Base-by-base conservation (phyloP, 2,888 invertebrate genomes). In the Physocephala rufipes region DNA sequence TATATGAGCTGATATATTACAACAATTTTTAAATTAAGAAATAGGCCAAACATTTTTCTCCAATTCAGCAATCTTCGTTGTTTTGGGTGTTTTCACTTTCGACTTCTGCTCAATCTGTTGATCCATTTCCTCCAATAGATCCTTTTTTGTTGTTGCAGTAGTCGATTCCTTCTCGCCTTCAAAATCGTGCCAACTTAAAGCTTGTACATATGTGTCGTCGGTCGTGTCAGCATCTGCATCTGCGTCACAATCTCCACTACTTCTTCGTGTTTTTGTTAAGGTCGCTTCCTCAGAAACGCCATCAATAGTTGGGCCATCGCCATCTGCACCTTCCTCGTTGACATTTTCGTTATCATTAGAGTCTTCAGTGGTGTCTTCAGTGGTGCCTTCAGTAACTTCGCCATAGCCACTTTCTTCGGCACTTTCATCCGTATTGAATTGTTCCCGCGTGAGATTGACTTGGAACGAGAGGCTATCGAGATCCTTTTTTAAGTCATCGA, bases 401-500 rank as follows among this genome's bases (percentile, higher is more conserved):
- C 78, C 76, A 15, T 72, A 71, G 1, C 67, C 61, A 21, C 76
- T 61, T 30, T 70, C 19, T 7, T n/a, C n/a, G n/a, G n/a, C n/a
- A n/a, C n/a, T n/a, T 45, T 76, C 69, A 70, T 67, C 77, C 71
- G 16, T 76, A 47, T 49, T 65, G 55, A 78, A 77, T 51, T 80
- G 79, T 16, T 75, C 74, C 47, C 83, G 82, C 19, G 81, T 81
- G 71, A 79, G 78, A 49, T 78, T 79, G 72, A 86, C 81, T 73
- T 85, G 83, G 51, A 77, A 78, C 12, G 84, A 84, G 43, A 86
- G 78, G 69, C 78, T 80, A 5, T 82, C 81, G 19, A 86, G 75
- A 74, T 86, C 85, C 24, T 76, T 78, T 53, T 82, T 84, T 45
- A 86, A 78, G 68, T 86, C 85, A 74, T 80, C 82, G 53, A 86